These are phyloP conservation scores for Ovibos moschatus DNA, from an alignment of 2,113 vertebrate genomes.

Conservation along the genomic window DNA sequence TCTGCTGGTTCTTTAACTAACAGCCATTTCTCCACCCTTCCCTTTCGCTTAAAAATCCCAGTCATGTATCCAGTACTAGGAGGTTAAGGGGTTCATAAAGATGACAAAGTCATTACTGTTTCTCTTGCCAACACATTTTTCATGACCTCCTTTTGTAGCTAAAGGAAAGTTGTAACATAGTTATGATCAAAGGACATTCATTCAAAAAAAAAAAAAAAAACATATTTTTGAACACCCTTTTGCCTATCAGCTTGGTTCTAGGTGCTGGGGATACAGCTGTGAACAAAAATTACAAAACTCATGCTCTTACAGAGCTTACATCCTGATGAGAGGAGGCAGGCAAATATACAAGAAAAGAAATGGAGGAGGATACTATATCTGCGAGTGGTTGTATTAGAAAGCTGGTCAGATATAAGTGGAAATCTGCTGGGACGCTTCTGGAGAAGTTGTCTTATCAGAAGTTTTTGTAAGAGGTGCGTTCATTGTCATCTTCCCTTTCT, in stretches of 20 bases:
- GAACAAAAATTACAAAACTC: background rate
- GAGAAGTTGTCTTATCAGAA: background rate
- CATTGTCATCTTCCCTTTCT: background rate
- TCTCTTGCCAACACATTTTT: background rate
- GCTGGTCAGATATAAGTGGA: background rate
- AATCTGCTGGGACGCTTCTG: background rate
- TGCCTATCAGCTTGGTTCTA: background rate
- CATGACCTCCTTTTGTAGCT: background rate
- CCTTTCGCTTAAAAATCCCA: background rate
- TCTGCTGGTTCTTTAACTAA: background rate
- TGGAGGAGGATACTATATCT: background rate
- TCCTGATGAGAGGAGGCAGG: background rate
- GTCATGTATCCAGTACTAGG: background rate
- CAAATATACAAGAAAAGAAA: background rate
- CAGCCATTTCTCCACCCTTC: background rate
- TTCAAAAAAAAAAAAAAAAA: constrained; percentile 1
- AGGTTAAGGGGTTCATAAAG: background rate
- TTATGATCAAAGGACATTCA: background rate
- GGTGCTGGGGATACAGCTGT: background rate
- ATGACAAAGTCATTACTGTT: background rate
- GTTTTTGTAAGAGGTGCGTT: background rate
- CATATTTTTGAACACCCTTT: background rate
- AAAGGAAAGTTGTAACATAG: background rate
- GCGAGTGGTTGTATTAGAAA: background rate
- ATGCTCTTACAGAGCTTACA: background rate